A percentile compares a stretch with the other conserved stretches of the same genome.
These are phyloP conservation scores for Balanococcus diminutus DNA, from an alignment of 2,888 invertebrate genomes.

Conservation along the genomic window DNA sequence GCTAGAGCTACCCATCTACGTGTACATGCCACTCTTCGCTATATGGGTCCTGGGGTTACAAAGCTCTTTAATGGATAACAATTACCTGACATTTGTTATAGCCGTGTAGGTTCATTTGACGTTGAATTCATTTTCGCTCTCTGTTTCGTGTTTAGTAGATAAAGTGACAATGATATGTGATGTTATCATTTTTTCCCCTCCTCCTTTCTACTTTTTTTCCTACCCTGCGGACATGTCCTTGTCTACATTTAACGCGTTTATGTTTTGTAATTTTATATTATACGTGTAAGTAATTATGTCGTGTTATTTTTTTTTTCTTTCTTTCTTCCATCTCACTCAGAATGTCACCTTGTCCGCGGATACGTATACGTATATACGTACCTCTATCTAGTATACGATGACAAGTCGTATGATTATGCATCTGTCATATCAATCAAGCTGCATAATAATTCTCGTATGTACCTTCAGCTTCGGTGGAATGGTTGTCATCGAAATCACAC, in stretches of 20 bases:
- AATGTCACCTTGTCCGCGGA: conserved; percentile 1
- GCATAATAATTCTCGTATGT: neutral
- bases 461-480: no score
- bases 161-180: conserved; percentile 31
- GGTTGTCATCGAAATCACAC: no score
- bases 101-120: neutral
- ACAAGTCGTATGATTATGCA: neutral
- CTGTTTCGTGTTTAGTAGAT: conserved; percentile 12
- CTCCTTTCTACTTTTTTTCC: neutral
- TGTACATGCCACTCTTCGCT: neutral
- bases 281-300: neutral
- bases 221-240: neutral
- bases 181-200: neutral
- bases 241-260: neutral
- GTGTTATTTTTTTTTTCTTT: neutral
- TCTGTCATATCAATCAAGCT: neutral
- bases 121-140: conserved; percentile 12
- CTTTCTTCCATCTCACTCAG: neutral
- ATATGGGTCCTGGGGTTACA: neutral
- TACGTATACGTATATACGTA: no score
- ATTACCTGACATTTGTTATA: conserved; percentile 16
- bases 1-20: neutral
- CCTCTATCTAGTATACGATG: no score
- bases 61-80: conserved; percentile 4
- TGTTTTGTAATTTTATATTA: neutral